phyloP scores from a whole-genome alignment of 2,888 invertebrate genomes.

The Augochlorella aurata region DNA sequence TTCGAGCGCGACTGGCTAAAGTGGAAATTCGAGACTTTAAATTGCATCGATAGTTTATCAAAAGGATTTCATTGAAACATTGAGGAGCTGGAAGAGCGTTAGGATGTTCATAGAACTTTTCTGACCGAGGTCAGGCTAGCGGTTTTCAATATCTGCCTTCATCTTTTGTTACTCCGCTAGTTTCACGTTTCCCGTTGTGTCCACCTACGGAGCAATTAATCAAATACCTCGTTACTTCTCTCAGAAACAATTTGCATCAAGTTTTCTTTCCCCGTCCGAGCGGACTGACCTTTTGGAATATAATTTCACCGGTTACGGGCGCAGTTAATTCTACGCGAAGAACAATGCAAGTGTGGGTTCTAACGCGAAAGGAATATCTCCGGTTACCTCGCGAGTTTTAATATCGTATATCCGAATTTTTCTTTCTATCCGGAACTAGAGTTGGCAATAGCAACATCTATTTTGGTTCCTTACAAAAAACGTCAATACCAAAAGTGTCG shows the following conservation, averaged over 20 bases:
- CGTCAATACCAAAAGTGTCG: background rate
- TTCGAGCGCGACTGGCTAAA: too few species aligned
- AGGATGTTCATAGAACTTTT: background rate
- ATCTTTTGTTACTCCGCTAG: slow-evolving; percentile 7
- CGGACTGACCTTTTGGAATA: slow-evolving; percentile 3
- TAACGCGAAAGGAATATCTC: background rate
- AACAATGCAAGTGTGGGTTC: slow-evolving; percentile 13
- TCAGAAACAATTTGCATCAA: slow-evolving; percentile 14
- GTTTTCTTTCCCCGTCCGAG: background rate
- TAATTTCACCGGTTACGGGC: background rate
- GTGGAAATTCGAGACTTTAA: too few species aligned
- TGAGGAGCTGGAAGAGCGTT: background rate
- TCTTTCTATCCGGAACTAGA: background rate
- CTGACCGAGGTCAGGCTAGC: background rate
- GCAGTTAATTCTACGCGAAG: background rate
- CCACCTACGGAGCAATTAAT: slow-evolving; percentile 19
- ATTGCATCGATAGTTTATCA: background rate
- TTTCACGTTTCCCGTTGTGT: slow-evolving; percentile 13
- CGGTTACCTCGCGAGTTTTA: background rate
- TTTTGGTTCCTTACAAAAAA: background rate
- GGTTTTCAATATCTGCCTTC: background rate
- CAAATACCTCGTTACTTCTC: slow-evolving; percentile 14
- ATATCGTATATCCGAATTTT: background rate
- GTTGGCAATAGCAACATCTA: background rate
- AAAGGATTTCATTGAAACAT: background rate